Evolutionary conservation across 2,888 invertebrate genomes (phyloP).

Genomic region (Branchellion lobata): DNA sequence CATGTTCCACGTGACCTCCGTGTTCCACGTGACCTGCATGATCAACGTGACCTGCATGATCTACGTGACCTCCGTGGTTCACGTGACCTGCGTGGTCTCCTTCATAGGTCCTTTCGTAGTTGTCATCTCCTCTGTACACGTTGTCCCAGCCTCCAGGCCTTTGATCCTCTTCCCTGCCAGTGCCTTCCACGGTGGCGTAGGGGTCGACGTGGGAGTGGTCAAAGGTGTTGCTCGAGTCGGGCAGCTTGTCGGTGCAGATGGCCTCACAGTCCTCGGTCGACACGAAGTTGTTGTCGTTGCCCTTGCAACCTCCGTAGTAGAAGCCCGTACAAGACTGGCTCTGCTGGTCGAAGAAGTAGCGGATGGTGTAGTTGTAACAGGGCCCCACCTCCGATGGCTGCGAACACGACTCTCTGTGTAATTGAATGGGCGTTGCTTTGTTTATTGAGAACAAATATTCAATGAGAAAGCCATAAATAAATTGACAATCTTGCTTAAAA

Average conservation of each 20-base stretch:
- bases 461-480: too few species aligned
- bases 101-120: neutral
- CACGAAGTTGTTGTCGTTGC: conserved; percentile 84
- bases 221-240: neutral
- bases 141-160: too few species aligned
- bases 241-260: conserved; percentile 32
- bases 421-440: neutral
- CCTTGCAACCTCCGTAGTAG: conserved; percentile 84
- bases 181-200: neutral
- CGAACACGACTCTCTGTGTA: conserved; percentile 26
- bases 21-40: neutral
- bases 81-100: neutral
- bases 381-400: conserved; percentile 26
- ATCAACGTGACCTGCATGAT: neutral
- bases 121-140: too few species aligned
- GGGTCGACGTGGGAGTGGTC: neutral
- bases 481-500: too few species aligned
- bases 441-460: neutral
- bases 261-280: conserved; percentile 59
- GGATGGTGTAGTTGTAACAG: conserved; percentile 31
- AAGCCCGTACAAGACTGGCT: conserved; percentile 66
- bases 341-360: conserved; percentile 35
- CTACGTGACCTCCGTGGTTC: neutral
- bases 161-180: too few species aligned
- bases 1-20: neutral